These are phyloP conservation scores for Serrognathus titanus DNA, from an alignment of 2,888 invertebrate genomes.

Conservation along the genomic window DNA sequence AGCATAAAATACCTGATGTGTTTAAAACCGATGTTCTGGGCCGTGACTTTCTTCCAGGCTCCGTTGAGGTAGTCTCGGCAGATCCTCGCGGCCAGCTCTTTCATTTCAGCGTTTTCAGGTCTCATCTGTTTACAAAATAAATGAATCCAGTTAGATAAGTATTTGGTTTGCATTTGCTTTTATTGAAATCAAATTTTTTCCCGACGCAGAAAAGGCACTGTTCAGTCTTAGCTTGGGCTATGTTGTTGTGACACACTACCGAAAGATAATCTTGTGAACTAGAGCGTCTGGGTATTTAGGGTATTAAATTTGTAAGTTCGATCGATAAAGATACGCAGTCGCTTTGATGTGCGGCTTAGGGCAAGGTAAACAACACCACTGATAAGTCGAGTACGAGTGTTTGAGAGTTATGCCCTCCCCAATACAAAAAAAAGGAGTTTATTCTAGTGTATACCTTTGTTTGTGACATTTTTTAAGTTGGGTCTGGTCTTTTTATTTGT, in stretches of 20 bases:
- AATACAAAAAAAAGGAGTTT: too few species aligned
- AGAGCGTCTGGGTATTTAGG: too few species aligned
- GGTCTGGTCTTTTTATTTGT: too few species aligned
- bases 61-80: slow-evolving; percentile 88
- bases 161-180: slow-evolving; percentile 6
- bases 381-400: too few species aligned
- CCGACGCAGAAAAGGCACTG: neutral
- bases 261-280: too few species aligned
- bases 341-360: neutral
- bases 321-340: slow-evolving; percentile 11
- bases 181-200: neutral
- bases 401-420: too few species aligned
- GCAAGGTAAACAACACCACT: too few species aligned
- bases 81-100: slow-evolving; percentile 77
- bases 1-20: slow-evolving; percentile 71
- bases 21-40: slow-evolving; percentile 73
- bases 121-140: slow-evolving; percentile 55
- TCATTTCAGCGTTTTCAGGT: slow-evolving; percentile 70
- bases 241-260: too few species aligned
- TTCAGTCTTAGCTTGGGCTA: neutral
- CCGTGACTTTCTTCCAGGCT: slow-evolving; percentile 81
- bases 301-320: neutral
- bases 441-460: too few species aligned
- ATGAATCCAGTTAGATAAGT: slow-evolving; percentile 13
- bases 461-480: too few species aligned